These are phyloP conservation scores for Uria lomvia DNA, from an alignment of 2,113 vertebrate genomes.

Conservation along the genomic window DNA sequence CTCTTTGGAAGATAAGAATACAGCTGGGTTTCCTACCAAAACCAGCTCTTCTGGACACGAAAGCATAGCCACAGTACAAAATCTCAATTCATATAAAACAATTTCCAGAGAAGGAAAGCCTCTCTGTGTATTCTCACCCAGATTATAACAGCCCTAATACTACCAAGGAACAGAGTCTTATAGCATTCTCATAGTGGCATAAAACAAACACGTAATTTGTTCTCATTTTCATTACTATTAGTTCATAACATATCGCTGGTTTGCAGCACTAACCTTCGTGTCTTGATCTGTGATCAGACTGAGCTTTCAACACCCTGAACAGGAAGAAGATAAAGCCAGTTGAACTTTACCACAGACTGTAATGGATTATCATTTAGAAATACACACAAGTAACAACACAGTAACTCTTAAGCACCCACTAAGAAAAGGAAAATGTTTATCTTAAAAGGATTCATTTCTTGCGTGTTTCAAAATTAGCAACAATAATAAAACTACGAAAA, in stretches of 20 bases:
- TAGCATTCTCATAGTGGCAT: neutral
- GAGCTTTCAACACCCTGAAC: conserved; percentile 92
- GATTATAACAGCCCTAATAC: neutral
- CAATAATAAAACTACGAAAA: neutral
- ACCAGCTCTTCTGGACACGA: neutral
- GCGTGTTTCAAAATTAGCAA: neutral
- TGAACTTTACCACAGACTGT: neutral
- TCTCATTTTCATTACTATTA: neutral
- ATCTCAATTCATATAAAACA: neutral
- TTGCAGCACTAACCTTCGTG: conserved; percentile 88
- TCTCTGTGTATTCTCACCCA: neutral
- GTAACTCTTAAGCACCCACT: neutral
- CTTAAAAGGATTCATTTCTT: neutral
- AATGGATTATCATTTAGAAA: neutral
- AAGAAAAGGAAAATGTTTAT: neutral
- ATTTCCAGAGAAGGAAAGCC: neutral
- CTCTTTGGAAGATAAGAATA: neutral
- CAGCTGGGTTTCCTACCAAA: neutral
- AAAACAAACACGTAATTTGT: neutral
- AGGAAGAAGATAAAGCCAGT: conserved; percentile 27
- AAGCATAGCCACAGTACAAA: neutral
- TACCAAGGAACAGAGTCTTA: neutral
- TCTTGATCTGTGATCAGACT: conserved; percentile 94
- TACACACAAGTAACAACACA: neutral
- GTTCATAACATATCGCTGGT: neutral